These are phyloP conservation scores for Eurois occulta DNA, from an alignment of 2,888 invertebrate species.

Conservation along the genomic window DNA sequence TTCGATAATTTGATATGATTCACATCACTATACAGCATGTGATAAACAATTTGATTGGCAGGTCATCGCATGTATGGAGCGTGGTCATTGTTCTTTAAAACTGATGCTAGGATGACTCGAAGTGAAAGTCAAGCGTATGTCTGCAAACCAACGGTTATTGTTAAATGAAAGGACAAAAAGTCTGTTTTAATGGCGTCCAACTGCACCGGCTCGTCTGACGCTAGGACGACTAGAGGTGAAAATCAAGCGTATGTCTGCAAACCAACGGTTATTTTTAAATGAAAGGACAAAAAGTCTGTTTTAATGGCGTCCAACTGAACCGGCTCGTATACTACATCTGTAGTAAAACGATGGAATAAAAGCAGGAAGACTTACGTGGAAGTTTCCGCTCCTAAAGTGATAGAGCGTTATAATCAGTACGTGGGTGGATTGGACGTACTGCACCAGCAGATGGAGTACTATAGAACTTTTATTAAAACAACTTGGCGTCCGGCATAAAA, in stretches of 20 bases:
- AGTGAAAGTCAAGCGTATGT: conserved; percentile 51
- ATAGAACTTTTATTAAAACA: no score
- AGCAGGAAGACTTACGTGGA: conserved; percentile 46
- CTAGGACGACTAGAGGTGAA: conserved; percentile 51
- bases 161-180: conserved; percentile 61
- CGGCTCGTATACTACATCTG: neutral
- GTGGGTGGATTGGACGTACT: no score
- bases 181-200: conserved; percentile 52
- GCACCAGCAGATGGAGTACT: no score
- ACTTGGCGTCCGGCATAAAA: no score
- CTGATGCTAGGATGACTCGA: conserved; percentile 35
- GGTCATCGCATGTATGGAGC: no score
- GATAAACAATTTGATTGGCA: no score
- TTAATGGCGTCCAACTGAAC: conserved; percentile 48
- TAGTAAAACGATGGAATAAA: conserved; percentile 62
- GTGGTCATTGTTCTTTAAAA: no score
- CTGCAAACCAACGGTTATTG: conserved; percentile 33
- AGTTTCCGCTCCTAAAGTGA: conserved; percentile 54
- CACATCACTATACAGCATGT: no score
- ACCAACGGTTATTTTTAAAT: conserved; percentile 45
- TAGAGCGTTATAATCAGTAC: conserved; percentile 63
- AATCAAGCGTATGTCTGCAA: conserved; percentile 42
- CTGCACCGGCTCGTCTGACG: conserved; percentile 24
- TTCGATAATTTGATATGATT: no score
- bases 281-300: conserved; percentile 60